Evolutionary conservation across 2,113 vertebrate species (phyloP).

Genomic region (Dissostichus mawsoni): DNA sequence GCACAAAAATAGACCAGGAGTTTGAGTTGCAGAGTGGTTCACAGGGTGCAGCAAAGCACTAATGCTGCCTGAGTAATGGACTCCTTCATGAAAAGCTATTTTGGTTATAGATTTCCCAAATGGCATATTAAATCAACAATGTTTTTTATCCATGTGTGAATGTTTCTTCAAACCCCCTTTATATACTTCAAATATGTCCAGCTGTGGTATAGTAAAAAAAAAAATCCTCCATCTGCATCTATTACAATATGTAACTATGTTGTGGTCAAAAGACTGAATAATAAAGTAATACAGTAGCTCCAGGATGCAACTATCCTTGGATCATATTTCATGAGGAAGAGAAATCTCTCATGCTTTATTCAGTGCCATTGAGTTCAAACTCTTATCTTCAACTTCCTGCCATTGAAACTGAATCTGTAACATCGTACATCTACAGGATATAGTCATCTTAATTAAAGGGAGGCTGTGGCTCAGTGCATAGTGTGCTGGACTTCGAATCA

Average conservation of each 20-base stretch:
- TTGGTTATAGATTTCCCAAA: conserved; percentile 28
- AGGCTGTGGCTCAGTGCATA: too few relatives aligned
- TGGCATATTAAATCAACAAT: conserved; percentile 13
- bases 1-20: neutral
- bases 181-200: conserved; percentile 1
- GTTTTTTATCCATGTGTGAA: conserved; percentile 1
- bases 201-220: too few relatives aligned
- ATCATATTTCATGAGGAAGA: conserved; percentile 32
- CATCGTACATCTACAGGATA: neutral
- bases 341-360: conserved; percentile 30
- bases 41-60: conserved; percentile 19
- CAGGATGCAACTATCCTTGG: conserved; percentile 9
- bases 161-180: neutral
- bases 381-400: too few relatives aligned
- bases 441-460: neutral
- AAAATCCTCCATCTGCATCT: neutral
- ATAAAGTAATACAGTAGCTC: conserved; percentile 28
- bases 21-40: conserved; percentile 2
- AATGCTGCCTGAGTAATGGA: neutral
- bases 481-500: too few relatives aligned
- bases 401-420: neutral
- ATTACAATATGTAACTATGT: neutral
- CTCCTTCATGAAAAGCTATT: conserved; percentile 27
- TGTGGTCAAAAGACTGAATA: conserved; percentile 25
- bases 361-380: neutral